Evolutionary conservation across 2,797 vertebrate species (phyloP).

Genomic region (Hyperoplus lanceolatus): DNA sequence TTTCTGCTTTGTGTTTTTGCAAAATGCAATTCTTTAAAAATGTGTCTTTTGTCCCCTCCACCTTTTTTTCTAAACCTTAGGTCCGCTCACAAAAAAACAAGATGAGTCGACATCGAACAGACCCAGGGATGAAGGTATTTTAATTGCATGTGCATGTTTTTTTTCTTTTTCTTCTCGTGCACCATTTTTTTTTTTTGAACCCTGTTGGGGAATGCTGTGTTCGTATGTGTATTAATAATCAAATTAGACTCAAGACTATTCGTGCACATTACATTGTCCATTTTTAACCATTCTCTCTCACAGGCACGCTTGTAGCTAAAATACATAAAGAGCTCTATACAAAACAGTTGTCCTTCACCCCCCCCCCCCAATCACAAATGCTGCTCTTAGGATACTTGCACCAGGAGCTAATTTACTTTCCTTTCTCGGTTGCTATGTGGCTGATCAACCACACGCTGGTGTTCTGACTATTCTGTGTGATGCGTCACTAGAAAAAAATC

Average conservation of each 20-base stretch:
- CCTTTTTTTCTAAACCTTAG: conserved; percentile 88
- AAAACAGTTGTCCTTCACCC: conserved; percentile 36
- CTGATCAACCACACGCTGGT: conserved; percentile 65
- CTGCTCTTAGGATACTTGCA: conserved; percentile 42
- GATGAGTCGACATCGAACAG: conserved; percentile 94
- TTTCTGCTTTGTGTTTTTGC: conserved; percentile 59
- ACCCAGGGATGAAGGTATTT: conserved; percentile 96
- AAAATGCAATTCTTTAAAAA: conserved; percentile 77
- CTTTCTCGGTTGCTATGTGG: conserved; percentile 53
- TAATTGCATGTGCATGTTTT: conserved; percentile 86
- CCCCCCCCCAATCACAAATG: conserved; percentile 17
- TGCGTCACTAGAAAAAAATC: conserved; percentile 67
- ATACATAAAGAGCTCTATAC: conserved; percentile 31
- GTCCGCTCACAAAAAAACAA: conserved; percentile 96
- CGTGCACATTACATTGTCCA: conserved; percentile 39
- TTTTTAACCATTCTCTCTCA: conserved; percentile 41
- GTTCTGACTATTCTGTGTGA: conserved; percentile 54
- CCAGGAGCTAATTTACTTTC: conserved; percentile 50
- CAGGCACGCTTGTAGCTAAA: conserved; percentile 31
- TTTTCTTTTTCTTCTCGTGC: conserved; percentile 56
- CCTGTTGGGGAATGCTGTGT: conserved; percentile 54
- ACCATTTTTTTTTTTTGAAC: conserved; percentile 76
- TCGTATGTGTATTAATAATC: conserved; percentile 63
- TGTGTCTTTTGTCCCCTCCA: conserved; percentile 83
- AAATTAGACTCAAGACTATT: conserved; percentile 44